These are phyloP conservation scores for Tenualosa ilisha DNA, from an alignment of 2,797 vertebrate species.

Conservation along the genomic window DNA sequence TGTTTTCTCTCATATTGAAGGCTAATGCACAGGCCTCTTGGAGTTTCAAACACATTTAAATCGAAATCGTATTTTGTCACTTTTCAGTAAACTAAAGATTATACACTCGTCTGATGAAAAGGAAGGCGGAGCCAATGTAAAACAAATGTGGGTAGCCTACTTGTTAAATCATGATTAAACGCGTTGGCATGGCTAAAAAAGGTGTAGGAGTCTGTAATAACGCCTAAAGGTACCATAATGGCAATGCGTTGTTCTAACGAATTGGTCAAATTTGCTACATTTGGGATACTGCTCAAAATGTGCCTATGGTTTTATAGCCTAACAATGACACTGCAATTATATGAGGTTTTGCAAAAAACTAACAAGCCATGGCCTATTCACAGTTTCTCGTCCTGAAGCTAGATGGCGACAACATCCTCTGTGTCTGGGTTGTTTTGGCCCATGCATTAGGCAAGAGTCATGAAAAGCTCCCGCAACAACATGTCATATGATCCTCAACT, in stretches of 20 bases:
- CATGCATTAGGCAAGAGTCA: not conserved
- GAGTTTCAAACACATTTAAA: not conserved
- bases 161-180: not conserved
- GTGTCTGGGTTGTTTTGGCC: not conserved
- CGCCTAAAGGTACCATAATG: not conserved
- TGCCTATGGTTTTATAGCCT: too few species aligned
- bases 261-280: too few species aligned
- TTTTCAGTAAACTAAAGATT: too few species aligned
- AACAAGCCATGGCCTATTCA: not conserved
- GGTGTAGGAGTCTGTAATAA: not conserved
- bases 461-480: conserved; percentile 8
- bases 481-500: not conserved
- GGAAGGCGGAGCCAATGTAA: too few species aligned
- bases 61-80: too few species aligned
- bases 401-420: conserved; percentile 25
- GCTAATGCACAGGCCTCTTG: not conserved
- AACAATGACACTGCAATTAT: not conserved
- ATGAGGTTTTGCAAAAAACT: not conserved
- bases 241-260: not conserved
- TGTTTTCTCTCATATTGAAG: not conserved
- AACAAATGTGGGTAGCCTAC: too few species aligned
- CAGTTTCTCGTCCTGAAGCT: conserved; percentile 2
- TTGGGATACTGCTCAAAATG: too few species aligned
- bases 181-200: not conserved
- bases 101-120: too few species aligned